These are phyloP conservation scores for Thryonomys swinderianus DNA, from an alignment of 2,113 vertebrate species.

Conservation along the genomic window DNA sequence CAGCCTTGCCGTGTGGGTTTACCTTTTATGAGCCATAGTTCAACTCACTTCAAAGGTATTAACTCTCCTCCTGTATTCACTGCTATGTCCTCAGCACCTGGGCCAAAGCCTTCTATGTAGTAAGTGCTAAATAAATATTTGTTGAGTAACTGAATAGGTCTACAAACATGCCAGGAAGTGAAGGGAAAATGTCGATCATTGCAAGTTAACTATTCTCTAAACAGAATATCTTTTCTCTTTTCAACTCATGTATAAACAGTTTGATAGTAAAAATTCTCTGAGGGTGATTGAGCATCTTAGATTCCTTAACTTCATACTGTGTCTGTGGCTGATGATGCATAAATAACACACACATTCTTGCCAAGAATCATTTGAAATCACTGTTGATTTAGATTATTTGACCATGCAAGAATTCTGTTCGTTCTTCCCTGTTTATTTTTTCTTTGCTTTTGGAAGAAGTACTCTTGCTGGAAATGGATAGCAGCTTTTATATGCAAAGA, in stretches of 20 bases:
- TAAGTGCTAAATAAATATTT: conserved; percentile 7
- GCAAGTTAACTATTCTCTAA: background rate
- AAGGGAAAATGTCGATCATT: background rate
- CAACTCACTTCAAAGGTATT: background rate
- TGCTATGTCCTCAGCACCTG: background rate
- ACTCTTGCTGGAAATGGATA: background rate
- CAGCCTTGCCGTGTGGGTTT: background rate
- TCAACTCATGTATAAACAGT: background rate
- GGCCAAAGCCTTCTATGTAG: background rate
- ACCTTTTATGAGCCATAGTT: background rate
- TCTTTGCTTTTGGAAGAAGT: background rate
- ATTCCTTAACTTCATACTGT: background rate
- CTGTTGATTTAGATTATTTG: background rate
- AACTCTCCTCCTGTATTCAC: background rate
- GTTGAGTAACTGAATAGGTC: background rate
- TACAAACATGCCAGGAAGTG: background rate
- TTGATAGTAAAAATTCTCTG: background rate
- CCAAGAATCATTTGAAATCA: background rate
- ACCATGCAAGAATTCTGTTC: background rate
- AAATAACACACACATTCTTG: background rate
- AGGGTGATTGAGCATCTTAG: background rate
- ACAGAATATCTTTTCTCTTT: background rate
- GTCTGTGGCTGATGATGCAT: background rate
- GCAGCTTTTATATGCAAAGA: background rate
- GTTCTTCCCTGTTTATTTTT: background rate